Conservation (phyloP, 1,140 invertebrate genomes). For the Diprion similis region DNA sequence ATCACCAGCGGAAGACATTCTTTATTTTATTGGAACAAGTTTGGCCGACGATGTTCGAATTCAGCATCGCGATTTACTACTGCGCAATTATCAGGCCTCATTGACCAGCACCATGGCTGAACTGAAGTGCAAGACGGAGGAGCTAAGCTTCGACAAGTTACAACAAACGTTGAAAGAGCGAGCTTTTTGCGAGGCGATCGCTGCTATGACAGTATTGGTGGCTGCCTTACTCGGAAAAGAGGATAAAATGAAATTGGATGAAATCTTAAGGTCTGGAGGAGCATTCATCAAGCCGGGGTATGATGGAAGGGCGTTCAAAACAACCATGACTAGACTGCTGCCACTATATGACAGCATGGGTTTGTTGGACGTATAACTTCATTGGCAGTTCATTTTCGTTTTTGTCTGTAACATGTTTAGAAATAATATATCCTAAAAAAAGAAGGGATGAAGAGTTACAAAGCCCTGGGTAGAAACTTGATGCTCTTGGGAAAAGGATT, state of each 20-base stretch:
- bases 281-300: slow-evolving; percentile 32
- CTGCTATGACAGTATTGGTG: slow-evolving; percentile 12
- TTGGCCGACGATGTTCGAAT: not conserved
- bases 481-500: too few relatives aligned
- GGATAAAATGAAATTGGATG: not conserved
- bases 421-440: too few relatives aligned
- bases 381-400: too few relatives aligned
- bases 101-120: not conserved
- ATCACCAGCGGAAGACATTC: slow-evolving; percentile 45
- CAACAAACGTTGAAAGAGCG: not conserved
- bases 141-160: slow-evolving; percentile 1
- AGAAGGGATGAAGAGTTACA: too few relatives aligned
- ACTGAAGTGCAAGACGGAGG: not conserved
- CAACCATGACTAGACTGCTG: slow-evolving; percentile 39
- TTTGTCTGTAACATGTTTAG: too few relatives aligned
- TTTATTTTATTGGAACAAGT: slow-evolving; percentile 43
- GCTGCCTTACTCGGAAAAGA: slow-evolving; percentile 10
- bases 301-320: slow-evolving; percentile 23
- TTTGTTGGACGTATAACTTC: slow-evolving; percentile 39
- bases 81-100: not conserved
- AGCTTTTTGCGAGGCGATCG: not conserved
- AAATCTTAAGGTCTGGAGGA: slow-evolving; percentile 16
- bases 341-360: slow-evolving; percentile 37
- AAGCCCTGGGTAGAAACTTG: too few relatives aligned
- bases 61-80: not conserved